These are phyloP conservation scores for Trichogramma dendrolimi DNA, from an alignment of 2,888 invertebrate species.

Conservation along the genomic window DNA sequence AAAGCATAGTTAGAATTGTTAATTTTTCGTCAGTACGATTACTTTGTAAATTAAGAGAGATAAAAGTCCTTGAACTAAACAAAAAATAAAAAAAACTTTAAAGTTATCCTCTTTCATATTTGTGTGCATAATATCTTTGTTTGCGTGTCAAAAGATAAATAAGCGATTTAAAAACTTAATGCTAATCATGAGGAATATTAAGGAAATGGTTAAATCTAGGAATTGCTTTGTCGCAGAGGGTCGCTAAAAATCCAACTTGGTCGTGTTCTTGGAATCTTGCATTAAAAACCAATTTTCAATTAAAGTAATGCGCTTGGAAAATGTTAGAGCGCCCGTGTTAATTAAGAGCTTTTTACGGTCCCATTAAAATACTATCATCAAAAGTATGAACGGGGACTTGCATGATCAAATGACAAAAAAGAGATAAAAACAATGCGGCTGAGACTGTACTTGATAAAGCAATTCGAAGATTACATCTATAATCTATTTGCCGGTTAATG, in stretches of 20 bases:
- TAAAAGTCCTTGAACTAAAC: too few relatives aligned
- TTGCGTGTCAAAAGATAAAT: slow-evolving; percentile 26
- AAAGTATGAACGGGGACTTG: not conserved
- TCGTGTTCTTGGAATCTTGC: slow-evolving; percentile 21
- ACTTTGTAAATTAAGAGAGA: not conserved
- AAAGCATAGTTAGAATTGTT: too few relatives aligned
- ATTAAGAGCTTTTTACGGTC: too few relatives aligned
- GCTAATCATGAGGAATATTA: slow-evolving; percentile 16
- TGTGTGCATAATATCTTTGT: slow-evolving; percentile 29
- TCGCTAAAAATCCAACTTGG: slow-evolving; percentile 4
- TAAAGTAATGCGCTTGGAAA: too few relatives aligned
- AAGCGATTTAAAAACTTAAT: slow-evolving; percentile 5
- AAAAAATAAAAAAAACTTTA: slow-evolving; percentile 2
- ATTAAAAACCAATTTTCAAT: not conserved
- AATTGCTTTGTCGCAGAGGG: slow-evolving; percentile 19
- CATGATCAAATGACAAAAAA: slow-evolving; percentile 8
- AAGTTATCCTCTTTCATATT: slow-evolving; percentile 22
- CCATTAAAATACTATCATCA: too few relatives aligned
- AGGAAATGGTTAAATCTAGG: slow-evolving; percentile 22
- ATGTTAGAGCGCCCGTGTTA: too few relatives aligned
- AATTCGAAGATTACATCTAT: slow-evolving; percentile 24
- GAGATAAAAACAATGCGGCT: slow-evolving; percentile 21
- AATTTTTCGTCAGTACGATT: slow-evolving; percentile 12
- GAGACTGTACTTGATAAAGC: slow-evolving; percentile 15
- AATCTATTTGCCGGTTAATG: slow-evolving; percentile 10